Evolutionary conservation across 2,113 vertebrate species (phyloP).

Genomic region (Myodes glareolus): DNA sequence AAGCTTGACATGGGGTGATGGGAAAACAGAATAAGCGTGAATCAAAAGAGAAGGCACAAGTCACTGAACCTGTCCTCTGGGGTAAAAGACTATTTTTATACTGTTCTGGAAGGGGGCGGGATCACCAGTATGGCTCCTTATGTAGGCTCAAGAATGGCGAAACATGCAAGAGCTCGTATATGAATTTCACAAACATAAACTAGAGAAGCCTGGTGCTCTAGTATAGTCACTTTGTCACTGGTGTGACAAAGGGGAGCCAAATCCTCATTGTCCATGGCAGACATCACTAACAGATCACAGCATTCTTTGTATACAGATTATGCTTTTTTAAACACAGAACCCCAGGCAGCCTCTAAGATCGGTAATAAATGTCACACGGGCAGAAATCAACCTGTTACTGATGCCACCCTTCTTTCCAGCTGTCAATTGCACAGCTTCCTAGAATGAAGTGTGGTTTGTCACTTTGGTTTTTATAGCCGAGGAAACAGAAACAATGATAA

Average conservation of each 20-base stretch:
- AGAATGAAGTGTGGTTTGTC: neutral
- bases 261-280: neutral
- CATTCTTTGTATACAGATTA: neutral
- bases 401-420: neutral
- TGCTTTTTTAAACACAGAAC: constrained; percentile 32
- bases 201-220: neutral
- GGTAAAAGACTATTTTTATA: neutral
- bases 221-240: neutral
- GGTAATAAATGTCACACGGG: neutral
- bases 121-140: neutral
- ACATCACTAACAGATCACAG: constrained; percentile 53
- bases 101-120: neutral
- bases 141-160: neutral
- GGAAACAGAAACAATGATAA: neutral
- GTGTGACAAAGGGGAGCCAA: neutral
- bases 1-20: constrained; percentile 16
- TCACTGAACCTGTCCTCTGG: neutral
- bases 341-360: neutral
- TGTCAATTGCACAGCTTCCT: neutral
- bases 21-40: constrained; percentile 44
- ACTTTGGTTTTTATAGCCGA: neutral
- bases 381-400: neutral
- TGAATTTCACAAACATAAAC: neutral
- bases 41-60: constrained; percentile 28
- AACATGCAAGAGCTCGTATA: neutral